These are phyloP conservation scores for Cataglyphis livida DNA, from an alignment of 2,888 invertebrate species.

Conservation along the genomic window DNA sequence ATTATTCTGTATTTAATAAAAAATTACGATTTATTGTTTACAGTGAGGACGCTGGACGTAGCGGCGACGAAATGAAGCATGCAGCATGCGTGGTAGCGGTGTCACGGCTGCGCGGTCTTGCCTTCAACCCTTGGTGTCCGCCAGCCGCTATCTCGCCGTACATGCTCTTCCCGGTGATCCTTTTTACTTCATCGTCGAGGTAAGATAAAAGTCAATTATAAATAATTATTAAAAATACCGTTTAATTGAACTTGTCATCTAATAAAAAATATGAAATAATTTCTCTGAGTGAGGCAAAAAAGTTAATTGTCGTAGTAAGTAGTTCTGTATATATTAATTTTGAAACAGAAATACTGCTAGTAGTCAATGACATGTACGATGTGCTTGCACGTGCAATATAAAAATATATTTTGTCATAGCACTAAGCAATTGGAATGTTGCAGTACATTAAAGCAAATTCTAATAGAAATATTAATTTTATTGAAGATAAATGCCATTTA, in stretches of 20 bases:
- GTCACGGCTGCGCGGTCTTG: conserved; percentile 86
- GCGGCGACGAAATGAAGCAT: conserved; percentile 86
- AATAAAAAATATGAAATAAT: neutral
- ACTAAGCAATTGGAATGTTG: too few relatives aligned
- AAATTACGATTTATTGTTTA: conserved; percentile 57
- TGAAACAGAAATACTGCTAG: neutral
- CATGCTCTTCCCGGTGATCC: conserved; percentile 86
- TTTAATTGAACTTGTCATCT: neutral
- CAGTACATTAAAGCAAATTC: too few relatives aligned
- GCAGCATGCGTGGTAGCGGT: conserved; percentile 86
- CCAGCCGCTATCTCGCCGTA: conserved; percentile 85
- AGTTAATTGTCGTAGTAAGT: neutral
- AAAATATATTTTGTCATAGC: too few relatives aligned
- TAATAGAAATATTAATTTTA: too few relatives aligned
- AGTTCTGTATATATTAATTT: too few relatives aligned
- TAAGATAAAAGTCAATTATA: conserved; percentile 62
- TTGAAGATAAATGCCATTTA: too few relatives aligned
- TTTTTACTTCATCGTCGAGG: conserved; percentile 87
- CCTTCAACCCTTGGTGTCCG: conserved; percentile 86
- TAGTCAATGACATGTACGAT: neutral
- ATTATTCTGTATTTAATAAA: neutral
- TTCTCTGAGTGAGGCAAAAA: neutral
- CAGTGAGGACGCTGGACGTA: conserved; percentile 85
- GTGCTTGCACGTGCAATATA: too few relatives aligned
- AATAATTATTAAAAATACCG: neutral